These are phyloP conservation scores for Hydropsyche tenuis DNA, from an alignment of 1,140 invertebrate species.

Conservation along the genomic window DNA sequence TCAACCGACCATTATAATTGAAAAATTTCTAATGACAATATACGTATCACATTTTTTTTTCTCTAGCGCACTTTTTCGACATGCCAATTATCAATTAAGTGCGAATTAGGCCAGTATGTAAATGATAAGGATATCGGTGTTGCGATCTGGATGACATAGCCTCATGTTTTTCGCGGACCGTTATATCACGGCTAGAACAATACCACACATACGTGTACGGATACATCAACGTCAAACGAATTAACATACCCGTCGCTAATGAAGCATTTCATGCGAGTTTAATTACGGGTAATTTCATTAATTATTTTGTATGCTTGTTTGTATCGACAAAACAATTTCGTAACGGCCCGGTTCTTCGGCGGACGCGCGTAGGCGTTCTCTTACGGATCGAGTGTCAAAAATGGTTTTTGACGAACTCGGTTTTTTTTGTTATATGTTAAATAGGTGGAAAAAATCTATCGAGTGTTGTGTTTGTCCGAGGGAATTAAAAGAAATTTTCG, in stretches of 20 bases:
- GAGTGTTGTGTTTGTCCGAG: not conserved
- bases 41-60: too few species aligned
- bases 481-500: too few species aligned
- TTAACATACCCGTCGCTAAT: slow-evolving; percentile 33
- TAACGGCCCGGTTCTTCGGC: slow-evolving; percentile 5
- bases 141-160: too few species aligned
- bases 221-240: slow-evolving; percentile 16
- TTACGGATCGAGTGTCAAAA: not conserved
- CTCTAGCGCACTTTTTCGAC: too few species aligned
- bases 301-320: slow-evolving; percentile 30
- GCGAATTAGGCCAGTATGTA: too few species aligned
- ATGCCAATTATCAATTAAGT: too few species aligned
- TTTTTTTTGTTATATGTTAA: not conserved
- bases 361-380: not conserved
- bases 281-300: slow-evolving; percentile 30
- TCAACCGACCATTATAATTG: too few species aligned
- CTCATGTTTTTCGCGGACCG: too few species aligned
- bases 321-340: slow-evolving; percentile 15
- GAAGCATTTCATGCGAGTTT: slow-evolving; percentile 10
- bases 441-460: too few species aligned
- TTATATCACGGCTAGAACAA: too few species aligned
- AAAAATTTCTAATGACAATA: too few species aligned
- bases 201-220: not conserved
- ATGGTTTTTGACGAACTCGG: not conserved
- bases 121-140: too few species aligned